phyloP scores from a whole-genome alignment of 2,113 vertebrate species.

The Entelurus aequoreus region DNA sequence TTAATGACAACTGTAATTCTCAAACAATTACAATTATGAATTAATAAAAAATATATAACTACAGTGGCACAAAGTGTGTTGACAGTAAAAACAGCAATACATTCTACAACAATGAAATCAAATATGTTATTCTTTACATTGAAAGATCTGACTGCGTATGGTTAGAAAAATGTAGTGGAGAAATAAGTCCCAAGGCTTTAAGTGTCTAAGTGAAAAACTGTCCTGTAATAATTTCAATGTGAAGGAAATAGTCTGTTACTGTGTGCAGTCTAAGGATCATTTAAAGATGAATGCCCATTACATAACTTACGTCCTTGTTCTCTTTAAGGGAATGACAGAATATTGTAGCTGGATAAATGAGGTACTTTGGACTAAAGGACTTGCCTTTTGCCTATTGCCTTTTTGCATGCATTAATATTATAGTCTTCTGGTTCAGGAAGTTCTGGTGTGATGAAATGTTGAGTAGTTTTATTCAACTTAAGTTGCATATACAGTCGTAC shows the following conservation, averaged over 20 bases:
- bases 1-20: too few species aligned
- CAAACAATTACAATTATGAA: too few species aligned
- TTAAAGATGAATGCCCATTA: background rate
- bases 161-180: too few species aligned
- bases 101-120: background rate
- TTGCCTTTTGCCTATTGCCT: background rate
- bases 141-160: too few species aligned
- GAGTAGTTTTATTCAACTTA: too few species aligned
- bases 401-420: conserved; percentile 6
- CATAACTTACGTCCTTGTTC: background rate
- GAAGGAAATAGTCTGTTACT: background rate
- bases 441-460: background rate
- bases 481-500: too few species aligned
- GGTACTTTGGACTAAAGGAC: background rate
- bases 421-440: background rate
- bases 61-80: background rate
- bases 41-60: too few species aligned
- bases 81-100: background rate
- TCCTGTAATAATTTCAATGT: background rate
- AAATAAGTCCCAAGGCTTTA: background rate
- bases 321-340: background rate
- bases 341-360: background rate
- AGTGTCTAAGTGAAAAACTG: background rate
- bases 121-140: background rate
- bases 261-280: background rate